Evolutionary conservation across 2,797 vertebrate genomes (phyloP), one percentile per base, ranked within the genome.

Genomic region (Octomys mimax): DNA sequence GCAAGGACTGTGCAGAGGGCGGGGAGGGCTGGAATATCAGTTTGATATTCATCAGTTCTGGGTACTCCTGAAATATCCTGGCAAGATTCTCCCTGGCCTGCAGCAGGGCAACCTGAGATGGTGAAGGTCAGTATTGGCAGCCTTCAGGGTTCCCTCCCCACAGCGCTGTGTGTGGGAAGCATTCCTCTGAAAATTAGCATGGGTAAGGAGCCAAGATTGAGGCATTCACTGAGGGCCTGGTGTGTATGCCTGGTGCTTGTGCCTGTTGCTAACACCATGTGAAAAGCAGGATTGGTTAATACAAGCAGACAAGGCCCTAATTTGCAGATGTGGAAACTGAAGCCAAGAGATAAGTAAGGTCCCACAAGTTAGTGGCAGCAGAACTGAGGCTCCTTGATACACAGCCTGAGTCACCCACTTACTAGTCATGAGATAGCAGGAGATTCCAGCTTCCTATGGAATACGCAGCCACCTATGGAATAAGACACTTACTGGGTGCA

Each of bases 21-120:
- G 5, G 49, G 5, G 28, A 89, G 49, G 33, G 52, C 57, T 10
- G 31, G 18, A 19, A 36, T 21, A 64, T 98, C 91, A 99, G 97
- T 95, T 99, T 99, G 97, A 99, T 98, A 6, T 99, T 99, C 99
- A 99, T 99, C 39, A 99, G 98, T 96, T 99, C 99, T 97, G 99
- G 99, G 98, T 99, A 99, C 79, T 99, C 98, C 49, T 98, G 95
- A 96, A 99, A 98, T 96, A 99, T 98, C 89, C 98, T 97, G 59
- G 98, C 98, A 98, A 99, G 98, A 96, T 99, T 99, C 95, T 99
- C 98, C 81, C 99, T 99, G 95, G 98, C 98, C 98, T 98, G 98
- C 98, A 99, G 99, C 83, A 99, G 97, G 86, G 99, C 99, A 0
- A 98, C 92, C 99, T 98, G 92, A 99, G 97, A n/a, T 99, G 99